Evolutionary conservation across 2,113 vertebrate genomes (phyloP), one percentile per base, ranked within the genome.

Genomic region (Larimichthys crocea): DNA sequence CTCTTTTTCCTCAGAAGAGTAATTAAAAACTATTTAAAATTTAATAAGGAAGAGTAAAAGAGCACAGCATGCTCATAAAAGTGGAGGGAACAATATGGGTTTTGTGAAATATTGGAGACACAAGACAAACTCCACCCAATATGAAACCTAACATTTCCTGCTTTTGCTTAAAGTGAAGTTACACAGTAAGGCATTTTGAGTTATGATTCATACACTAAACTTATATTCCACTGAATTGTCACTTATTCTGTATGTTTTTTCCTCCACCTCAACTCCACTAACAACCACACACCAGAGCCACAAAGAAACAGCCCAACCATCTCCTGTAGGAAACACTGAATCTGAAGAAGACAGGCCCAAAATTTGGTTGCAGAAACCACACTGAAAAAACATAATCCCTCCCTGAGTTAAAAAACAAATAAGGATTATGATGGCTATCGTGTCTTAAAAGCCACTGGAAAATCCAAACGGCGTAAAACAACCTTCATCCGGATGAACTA

Each of bases 71-170:
- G 52, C 71, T 64, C 61, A 79, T 82, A 77, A 84, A 86, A 86
- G 26, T 19, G 10, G 14, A 62, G 44, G 3, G 52, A 86, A 79
- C 57, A 86, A 67, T 50, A 59, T 53, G 12, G 1, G 26, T 86
- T 80, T 79, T 62, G 70, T 85, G 49, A 89, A 88, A 83, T 76
- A 82, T 81, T 61, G 49, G 57, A 70, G 79, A 79, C 78, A 68
- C 11, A 35, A 86, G 86, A 81, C 59, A 1, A 0, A 60, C 83
- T 76, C 76, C 76, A 60, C 81, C 85, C 85, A 35, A 10, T 26
- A 48, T 42, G 44, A 77, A 85, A 50, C 15, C 63, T 53, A 60
- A 52, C 49, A 56, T 77, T 80, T 80, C 53, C 79, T 74, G 26
- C 61, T 42, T 17, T 65, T 48, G 3, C 46, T 66, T 12, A 59